Base-by-base conservation (phyloP, 1,140 invertebrate species). In the Drosophila subobscura region DNA sequence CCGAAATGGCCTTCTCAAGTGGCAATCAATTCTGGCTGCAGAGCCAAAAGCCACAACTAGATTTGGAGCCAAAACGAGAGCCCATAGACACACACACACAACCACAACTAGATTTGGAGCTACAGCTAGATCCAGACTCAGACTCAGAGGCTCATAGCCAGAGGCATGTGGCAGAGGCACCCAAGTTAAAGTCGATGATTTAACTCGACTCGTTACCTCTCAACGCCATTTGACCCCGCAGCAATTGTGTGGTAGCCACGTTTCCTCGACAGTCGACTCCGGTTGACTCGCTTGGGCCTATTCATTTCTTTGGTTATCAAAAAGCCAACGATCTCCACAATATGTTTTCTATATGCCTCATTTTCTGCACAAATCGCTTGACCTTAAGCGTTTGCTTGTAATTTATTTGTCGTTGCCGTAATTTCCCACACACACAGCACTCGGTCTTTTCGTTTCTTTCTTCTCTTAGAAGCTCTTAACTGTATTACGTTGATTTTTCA, bases 281-380 rank as follows among this genome's bases (percentile, higher is more conserved):
- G 16, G 16, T 20, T 20, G 16, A 57, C 44, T 42, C 33, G 65
- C 29, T 33, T 67, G 65, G 65, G 57, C 51, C 79, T 74, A 70
- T 83, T 83, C 74, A 81, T 85, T 86, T 86, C 78, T 86, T 86
- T 77, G 57, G 64, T 71, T 86, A 85, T 81, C 73, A 80, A 56
- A 70, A 70, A 68, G 66, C 61, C 64, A 86, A 56, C 67, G 64
- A 63, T 63, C 61, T 58, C 63, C 49, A 79, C 80, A 85, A 85
- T 85, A 85, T 81, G 83, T 85, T 85, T 85, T 85, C 81, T 85
- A 86, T 80, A 81, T 86, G 81, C 72, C 80, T 86, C 84, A 86
- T 85, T 85, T 70, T 86, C 80, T 86, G 81, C 77, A 77, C 80
- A 85, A 86, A 85, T 85, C 80, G 79, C 77, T 85, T 85, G 80